Percentiles rank a stretch among this genome's conserved stretches.
These are phyloP conservation scores for Sebastes baramenuke DNA, from an alignment of 2,797 vertebrate genomes.

Conservation along the genomic window DNA sequence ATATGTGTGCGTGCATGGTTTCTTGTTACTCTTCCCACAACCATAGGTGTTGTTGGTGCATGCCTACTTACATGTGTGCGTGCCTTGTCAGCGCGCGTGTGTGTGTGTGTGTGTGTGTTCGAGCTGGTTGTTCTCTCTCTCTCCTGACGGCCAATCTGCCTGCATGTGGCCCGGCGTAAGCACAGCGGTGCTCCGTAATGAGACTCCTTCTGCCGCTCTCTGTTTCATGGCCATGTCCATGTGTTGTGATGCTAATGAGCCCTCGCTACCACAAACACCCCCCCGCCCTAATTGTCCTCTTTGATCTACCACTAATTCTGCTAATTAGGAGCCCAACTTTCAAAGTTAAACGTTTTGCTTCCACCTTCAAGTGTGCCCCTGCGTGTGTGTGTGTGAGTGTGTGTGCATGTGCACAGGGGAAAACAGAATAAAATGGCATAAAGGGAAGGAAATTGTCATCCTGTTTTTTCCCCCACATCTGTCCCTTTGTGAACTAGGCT, in stretches of 20 bases:
- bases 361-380: slow-evolving; percentile 59
- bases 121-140: slow-evolving; percentile 6
- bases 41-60: slow-evolving; percentile 16
- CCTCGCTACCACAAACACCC: slow-evolving; percentile 82
- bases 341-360: slow-evolving; percentile 79
- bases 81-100: neutral
- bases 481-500: slow-evolving; percentile 1
- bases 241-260: slow-evolving; percentile 92
- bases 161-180: slow-evolving; percentile 59
- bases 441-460: slow-evolving; percentile 1
- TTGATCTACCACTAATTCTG: slow-evolving; percentile 91
- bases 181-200: slow-evolving; percentile 66
- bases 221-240: slow-evolving; percentile 76
- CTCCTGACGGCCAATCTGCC: slow-evolving; percentile 58
- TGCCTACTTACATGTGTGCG: neutral
- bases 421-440: slow-evolving; percentile 31
- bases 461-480: neutral
- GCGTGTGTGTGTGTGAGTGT: neutral
- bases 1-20: neutral
- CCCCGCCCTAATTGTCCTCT: slow-evolving; percentile 90
- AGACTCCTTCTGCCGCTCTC: slow-evolving; percentile 68
- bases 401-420: neutral
- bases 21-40: slow-evolving; percentile 13
- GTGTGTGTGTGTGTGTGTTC: neutral
- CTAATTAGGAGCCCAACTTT: slow-evolving; percentile 84